Evolutionary conservation across 2,797 vertebrate species (phyloP), one percentile per base, ranked within the genome.

Genomic region (Micrastur ruficollis): DNA sequence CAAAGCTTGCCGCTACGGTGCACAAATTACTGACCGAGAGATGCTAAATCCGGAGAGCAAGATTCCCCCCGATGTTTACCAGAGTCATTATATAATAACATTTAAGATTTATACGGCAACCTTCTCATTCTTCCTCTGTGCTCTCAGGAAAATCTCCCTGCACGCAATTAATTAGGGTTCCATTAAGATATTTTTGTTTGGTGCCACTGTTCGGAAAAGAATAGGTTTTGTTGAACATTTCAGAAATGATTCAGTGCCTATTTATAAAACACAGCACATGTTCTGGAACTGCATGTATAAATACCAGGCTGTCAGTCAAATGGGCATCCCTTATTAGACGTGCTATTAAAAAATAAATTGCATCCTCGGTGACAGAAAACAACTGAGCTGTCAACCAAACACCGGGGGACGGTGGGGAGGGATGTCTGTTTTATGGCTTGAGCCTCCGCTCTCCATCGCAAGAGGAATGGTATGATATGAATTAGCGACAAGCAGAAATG

Each of bases 271-370:
- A 46, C 68, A 87, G 84, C 90, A 72, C 86, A 95, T 81, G 95
- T 92, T 93, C 93, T 91, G 81, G 94, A 87, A 74, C 79, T 40
- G 44, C 79, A 12, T 31, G 73, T 68, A 93, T 86, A 95, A 94
- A 96, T 93, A 92, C 27, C 96, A 90, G 94, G 56, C 92, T 97
- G 97, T 95, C 96, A 96, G 86, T 97, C 96, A 96, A 96, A 80
- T 82, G 94, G 94, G 95, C 97, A 94, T 66, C n/a, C 8, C 75
- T 88, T 85, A 95, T 97, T 95, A 96, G 92, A 95, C 65, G 10
- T 31, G 74, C 90, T 79, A 93, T 95, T 94, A 96, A 93, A 94
- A 94, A 63, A 89, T 68, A 94, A 97, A 95, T 94, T 96, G 95
- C 83, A 90, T 95, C 94, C 92, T 96, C 94, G 6, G 93, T 95